Evolutionary conservation across 2,797 vertebrate genomes (phyloP).

Genomic region (Tarsius wallacei): DNA sequence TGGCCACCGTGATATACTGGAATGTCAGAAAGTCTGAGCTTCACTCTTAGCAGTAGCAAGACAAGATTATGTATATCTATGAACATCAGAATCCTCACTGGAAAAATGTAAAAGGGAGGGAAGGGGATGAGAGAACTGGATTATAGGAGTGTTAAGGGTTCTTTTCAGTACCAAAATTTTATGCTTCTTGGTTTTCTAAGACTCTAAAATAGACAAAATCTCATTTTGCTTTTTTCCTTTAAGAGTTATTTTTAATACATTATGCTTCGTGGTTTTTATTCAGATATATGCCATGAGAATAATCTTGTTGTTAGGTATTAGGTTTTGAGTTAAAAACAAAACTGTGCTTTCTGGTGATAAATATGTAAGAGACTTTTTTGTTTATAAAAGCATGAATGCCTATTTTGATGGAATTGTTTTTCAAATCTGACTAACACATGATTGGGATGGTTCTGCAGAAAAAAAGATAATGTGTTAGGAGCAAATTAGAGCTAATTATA

Average conservation of each 20-base stretch:
- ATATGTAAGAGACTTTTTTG: slow-evolving; percentile 69
- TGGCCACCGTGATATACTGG: not conserved
- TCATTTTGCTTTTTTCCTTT: slow-evolving; percentile 41
- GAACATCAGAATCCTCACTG: not conserved
- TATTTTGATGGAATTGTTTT: slow-evolving; percentile 73
- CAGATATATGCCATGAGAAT: slow-evolving; percentile 39
- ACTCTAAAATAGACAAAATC: not conserved
- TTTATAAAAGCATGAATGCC: slow-evolving; percentile 47
- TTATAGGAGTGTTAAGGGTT: not conserved
- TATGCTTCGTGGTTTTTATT: slow-evolving; percentile 57
- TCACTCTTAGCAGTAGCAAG: not conserved
- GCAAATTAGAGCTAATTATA: slow-evolving; percentile 64
- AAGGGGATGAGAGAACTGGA: not conserved
- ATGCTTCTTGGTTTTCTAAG: not conserved
- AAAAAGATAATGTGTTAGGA: slow-evolving; percentile 38
- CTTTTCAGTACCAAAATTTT: not conserved
- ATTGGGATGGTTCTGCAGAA: slow-evolving; percentile 53
- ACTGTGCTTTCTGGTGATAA: slow-evolving; percentile 58
- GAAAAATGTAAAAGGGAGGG: not conserved
- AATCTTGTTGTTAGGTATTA: slow-evolving; percentile 67
- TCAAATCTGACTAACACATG: slow-evolving; percentile 48
- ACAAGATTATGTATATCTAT: not conserved
- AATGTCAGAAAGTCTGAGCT: not conserved
- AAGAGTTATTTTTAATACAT: slow-evolving; percentile 56
- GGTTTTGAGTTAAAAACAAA: slow-evolving; percentile 75